Evolutionary conservation across 2,113 vertebrate species (phyloP).

Genomic region (Donacobius atricapilla): DNA sequence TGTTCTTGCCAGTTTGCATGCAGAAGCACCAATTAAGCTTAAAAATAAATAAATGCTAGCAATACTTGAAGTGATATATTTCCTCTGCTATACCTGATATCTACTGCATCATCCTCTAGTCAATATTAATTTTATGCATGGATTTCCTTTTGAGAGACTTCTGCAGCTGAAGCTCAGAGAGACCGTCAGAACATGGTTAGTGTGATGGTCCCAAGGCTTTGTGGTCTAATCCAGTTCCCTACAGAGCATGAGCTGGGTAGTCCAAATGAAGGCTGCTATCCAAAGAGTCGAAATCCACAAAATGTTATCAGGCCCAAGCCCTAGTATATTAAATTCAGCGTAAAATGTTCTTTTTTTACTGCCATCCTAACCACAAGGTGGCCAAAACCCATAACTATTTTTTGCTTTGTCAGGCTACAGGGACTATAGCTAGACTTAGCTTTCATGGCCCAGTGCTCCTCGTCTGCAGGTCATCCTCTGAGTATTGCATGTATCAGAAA

Average conservation of each 20-base stretch:
- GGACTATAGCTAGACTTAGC: neutral
- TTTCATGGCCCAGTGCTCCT: neutral
- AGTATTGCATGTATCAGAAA: neutral
- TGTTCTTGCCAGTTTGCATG: neutral
- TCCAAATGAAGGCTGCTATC: neutral
- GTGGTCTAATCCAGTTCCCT: neutral
- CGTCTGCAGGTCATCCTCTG: neutral
- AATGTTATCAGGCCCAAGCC: neutral
- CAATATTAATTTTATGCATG: neutral
- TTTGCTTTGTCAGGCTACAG: neutral
- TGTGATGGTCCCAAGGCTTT: neutral
- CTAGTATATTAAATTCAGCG: neutral
- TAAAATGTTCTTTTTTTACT: neutral
- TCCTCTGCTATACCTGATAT: neutral
- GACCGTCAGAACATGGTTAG: neutral
- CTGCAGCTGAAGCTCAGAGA: neutral
- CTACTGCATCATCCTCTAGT: neutral
- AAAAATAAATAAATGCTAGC: neutral
- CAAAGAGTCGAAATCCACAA: neutral
- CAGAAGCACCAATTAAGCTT: neutral
- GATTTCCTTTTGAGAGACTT: neutral
- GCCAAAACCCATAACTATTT: neutral
- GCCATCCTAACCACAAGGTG: neutral
- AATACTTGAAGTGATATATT: neutral
- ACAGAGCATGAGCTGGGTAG: rapidly evolving